Percentiles rank a stretch among this genome's conserved stretches.
phyloP scores from a whole-genome alignment of 2,888 invertebrate genomes.

The Esperia sulphurella region DNA sequence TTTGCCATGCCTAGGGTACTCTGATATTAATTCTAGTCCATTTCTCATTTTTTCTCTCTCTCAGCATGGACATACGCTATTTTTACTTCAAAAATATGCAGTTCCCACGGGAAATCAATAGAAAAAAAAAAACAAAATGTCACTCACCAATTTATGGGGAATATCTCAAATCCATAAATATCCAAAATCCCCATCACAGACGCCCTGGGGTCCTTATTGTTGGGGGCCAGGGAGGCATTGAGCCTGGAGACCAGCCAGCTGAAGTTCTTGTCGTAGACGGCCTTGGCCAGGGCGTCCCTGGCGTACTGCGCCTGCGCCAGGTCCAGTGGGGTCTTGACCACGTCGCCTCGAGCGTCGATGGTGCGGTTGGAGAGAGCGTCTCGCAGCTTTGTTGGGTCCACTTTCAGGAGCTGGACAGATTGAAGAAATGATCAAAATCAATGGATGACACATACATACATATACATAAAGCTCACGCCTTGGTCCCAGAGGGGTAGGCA shows the following conservation, averaged over 20 bases:
- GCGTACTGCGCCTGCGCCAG: constrained; percentile 91
- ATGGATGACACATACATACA: no score
- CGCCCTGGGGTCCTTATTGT: constrained; percentile 74
- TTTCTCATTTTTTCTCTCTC: no score
- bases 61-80: no score
- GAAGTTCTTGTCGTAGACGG: constrained; percentile 93
- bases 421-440: no score
- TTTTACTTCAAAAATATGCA: no score
- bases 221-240: constrained; percentile 86
- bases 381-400: constrained; percentile 81
- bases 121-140: no score
- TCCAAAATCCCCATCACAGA: constrained; percentile 93
- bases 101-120: no score
- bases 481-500: no score
- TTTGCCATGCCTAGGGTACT: no score
- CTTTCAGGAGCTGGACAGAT: constrained; percentile 83
- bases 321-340: constrained; percentile 89
- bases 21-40: no score
- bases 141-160: constrained; percentile 88
- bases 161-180: constrained; percentile 97
- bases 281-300: constrained; percentile 93
- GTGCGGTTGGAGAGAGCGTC: constrained; percentile 90
- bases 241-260: constrained; percentile 92
- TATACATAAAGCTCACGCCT: no score
- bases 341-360: constrained; percentile 91